phyloP scores from a whole-genome alignment of 2,113 vertebrate genomes.

The Rhineura floridana region DNA sequence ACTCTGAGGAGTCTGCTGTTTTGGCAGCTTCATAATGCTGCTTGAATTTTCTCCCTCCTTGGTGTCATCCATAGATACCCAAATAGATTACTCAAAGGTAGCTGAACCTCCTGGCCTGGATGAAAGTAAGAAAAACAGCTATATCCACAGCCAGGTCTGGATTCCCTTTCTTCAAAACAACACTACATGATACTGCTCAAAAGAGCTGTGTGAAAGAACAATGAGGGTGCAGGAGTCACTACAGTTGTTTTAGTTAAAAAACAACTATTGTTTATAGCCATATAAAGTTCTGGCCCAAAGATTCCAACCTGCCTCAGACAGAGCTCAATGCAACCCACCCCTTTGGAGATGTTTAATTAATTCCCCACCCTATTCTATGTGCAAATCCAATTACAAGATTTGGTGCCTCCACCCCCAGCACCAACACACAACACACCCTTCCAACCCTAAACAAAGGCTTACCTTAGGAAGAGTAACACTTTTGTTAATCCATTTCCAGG shows the following conservation, averaged over 20 bases:
- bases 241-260: neutral
- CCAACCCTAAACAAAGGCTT: conserved; percentile 46
- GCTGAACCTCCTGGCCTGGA: neutral
- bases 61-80: neutral
- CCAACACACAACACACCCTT: neutral
- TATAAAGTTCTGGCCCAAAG: neutral
- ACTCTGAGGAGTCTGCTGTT: neutral
- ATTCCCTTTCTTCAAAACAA: neutral
- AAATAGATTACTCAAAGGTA: neutral
- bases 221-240: neutral
- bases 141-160: neutral
- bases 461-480: conserved; percentile 62
- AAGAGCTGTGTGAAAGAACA: conserved; percentile 23
- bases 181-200: conserved; percentile 6
- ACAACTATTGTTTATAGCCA: neutral
- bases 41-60: too few relatives aligned
- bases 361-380: neutral
- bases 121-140: neutral
- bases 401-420: too few relatives aligned
- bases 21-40: neutral
- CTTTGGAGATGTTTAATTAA: neutral
- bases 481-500: conserved; percentile 61
- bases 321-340: neutral
- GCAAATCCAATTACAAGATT: neutral
- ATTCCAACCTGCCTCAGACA: too few relatives aligned